phyloP scores from a whole-genome alignment of 64 coral and sea anemone species.

The Dendronephthya gigantea region DNA sequence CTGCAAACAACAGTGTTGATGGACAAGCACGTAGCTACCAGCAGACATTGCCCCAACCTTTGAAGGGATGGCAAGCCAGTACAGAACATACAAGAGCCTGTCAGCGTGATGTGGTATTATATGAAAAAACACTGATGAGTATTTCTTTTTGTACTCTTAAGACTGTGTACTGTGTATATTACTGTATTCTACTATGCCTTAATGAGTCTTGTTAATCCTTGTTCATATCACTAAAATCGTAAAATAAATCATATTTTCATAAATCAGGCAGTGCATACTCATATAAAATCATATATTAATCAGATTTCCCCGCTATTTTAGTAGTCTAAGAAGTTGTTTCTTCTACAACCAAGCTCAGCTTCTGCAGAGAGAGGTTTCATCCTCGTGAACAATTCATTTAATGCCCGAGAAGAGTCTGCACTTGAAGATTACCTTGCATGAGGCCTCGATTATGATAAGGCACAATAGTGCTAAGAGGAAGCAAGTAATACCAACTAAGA shows the following conservation, averaged over 20 bases:
- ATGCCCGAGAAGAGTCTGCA: neutral
- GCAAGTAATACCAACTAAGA: no score
- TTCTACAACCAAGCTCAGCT: neutral
- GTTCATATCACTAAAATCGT: no score
- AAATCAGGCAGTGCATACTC: no score
- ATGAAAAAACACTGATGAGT: no score
- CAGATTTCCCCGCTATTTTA: neutral
- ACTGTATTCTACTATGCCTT: no score
- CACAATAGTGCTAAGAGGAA: conserved; percentile 1
- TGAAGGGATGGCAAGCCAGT: neutral
- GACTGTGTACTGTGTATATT: no score
- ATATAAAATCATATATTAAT: neutral
- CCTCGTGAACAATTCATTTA: neutral
- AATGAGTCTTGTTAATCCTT: no score
- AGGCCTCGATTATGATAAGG: neutral
- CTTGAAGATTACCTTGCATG: conserved; percentile 11
- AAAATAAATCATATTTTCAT: no score
- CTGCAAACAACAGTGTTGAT: neutral
- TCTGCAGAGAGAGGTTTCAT: neutral
- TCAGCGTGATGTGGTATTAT: no score
- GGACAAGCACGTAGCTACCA: neutral
- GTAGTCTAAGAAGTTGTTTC: conserved; percentile 1
- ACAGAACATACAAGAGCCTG: neutral
- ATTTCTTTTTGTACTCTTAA: no score
- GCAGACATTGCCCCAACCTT: neutral